phyloP scores from a whole-genome alignment of 2,888 invertebrate genomes.

The Xestia rhomboidea region DNA sequence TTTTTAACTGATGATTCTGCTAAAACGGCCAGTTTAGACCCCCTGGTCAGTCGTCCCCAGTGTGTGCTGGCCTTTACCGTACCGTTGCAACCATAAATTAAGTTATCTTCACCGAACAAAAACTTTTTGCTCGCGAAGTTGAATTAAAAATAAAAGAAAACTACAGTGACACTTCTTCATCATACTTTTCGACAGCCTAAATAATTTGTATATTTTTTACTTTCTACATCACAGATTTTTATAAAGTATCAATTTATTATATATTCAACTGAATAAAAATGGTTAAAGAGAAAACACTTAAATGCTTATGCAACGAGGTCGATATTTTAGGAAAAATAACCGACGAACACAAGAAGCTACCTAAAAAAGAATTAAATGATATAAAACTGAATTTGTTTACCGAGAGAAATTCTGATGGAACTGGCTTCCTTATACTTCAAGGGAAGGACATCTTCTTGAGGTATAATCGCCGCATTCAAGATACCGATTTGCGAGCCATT shows the following conservation, averaged over 20 bases:
- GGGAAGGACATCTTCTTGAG: constrained; percentile 88
- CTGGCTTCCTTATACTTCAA: constrained; percentile 86
- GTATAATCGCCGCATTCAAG: constrained; percentile 83
- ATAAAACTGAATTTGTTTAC: constrained; percentile 83
- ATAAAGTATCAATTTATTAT: neutral
- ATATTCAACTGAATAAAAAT: constrained; percentile 1
- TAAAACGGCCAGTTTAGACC: no score
- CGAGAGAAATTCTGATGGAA: constrained; percentile 90
- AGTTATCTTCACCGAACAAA: neutral
- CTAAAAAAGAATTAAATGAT: constrained; percentile 71
- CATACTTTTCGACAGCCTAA: constrained; percentile 36
- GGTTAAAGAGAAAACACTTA: constrained; percentile 25
- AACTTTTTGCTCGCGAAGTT: neutral
- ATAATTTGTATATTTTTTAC: constrained; percentile 6
- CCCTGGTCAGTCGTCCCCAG: no score
- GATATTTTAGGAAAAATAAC: constrained; percentile 78
- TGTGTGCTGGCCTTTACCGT: no score
- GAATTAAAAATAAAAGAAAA: neutral
- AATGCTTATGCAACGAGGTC: constrained; percentile 80
- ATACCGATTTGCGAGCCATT: constrained; percentile 88
- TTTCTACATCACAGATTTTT: neutral
- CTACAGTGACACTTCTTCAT: neutral
- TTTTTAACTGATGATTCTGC: no score
- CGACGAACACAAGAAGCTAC: constrained; percentile 68
- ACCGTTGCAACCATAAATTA: neutral